phyloP scores from a whole-genome alignment of 2,888 invertebrate genomes.

The Hyposoter dolosus region DNA sequence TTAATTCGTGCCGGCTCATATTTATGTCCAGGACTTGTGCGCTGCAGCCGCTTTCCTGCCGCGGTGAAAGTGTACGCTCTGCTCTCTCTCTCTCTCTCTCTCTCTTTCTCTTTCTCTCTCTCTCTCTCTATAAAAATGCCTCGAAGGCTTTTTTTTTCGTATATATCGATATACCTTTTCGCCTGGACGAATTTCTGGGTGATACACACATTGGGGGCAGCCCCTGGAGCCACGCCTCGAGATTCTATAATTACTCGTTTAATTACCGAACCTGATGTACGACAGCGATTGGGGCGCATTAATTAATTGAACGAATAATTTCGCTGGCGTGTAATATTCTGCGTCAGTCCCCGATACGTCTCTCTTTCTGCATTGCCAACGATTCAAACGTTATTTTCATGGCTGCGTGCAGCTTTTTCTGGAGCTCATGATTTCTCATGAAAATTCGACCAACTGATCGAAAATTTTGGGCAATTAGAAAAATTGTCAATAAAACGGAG shows the following conservation, averaged over 20 bases:
- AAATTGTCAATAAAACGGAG: slow-evolving; percentile 15
- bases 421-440: neutral
- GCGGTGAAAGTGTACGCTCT: slow-evolving; percentile 64
- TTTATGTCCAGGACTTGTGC: slow-evolving; percentile 70
- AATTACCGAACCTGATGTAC: slow-evolving; percentile 83
- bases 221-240: slow-evolving; percentile 80
- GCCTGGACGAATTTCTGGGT: slow-evolving; percentile 20
- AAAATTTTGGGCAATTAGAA: too few relatives aligned
- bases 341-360: slow-evolving; percentile 49
- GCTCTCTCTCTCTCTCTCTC: slow-evolving; percentile 23
- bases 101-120: neutral
- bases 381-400: slow-evolving; percentile 35
- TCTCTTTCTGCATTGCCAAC: slow-evolving; percentile 29
- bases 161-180: slow-evolving; percentile 64
- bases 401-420: neutral
- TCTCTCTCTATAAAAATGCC: slow-evolving; percentile 66
- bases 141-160: slow-evolving; percentile 63
- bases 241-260: slow-evolving; percentile 83
- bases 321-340: slow-evolving; percentile 56
- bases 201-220: slow-evolving; percentile 62
- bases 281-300: slow-evolving; percentile 76
- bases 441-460: neutral
- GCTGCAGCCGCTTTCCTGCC: slow-evolving; percentile 36
- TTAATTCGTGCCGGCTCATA: slow-evolving; percentile 77
- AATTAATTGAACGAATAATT: slow-evolving; percentile 77